These are phyloP conservation scores for Lonchura striata DNA, from an alignment of 2,113 vertebrate species.

Conservation along the genomic window DNA sequence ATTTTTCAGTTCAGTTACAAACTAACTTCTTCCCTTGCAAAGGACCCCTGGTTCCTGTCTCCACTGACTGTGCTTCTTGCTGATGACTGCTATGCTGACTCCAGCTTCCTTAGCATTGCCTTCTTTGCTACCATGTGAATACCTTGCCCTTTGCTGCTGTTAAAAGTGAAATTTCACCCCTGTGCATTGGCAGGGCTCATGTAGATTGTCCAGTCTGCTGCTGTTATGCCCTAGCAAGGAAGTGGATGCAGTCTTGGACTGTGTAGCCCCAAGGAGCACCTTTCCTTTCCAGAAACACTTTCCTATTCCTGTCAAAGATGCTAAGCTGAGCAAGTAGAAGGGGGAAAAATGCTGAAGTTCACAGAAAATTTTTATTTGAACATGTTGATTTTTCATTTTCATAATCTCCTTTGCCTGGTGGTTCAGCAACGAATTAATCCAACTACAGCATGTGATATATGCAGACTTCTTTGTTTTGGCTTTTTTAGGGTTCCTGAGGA, in stretches of 20 bases:
- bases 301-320: background rate
- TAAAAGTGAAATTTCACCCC: background rate
- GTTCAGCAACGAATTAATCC: background rate
- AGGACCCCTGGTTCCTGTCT: background rate
- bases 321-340: background rate
- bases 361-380: background rate
- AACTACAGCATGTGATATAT: background rate
- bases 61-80: background rate
- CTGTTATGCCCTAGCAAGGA: background rate
- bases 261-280: background rate
- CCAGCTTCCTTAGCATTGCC: background rate
- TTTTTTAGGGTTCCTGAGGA: constrained; percentile 42
- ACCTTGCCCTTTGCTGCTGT: background rate
- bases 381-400: background rate
- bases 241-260: background rate
- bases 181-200: background rate
- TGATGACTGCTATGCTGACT: background rate
- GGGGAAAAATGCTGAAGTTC: background rate
- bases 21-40: background rate
- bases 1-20: background rate
- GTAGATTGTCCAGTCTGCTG: background rate
- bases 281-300: background rate
- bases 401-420: background rate
- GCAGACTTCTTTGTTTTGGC: background rate
- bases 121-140: background rate